Evolutionary conservation across 2,888 invertebrate species (phyloP).

Genomic region (Ommatoiulus sabulosus): DNA sequence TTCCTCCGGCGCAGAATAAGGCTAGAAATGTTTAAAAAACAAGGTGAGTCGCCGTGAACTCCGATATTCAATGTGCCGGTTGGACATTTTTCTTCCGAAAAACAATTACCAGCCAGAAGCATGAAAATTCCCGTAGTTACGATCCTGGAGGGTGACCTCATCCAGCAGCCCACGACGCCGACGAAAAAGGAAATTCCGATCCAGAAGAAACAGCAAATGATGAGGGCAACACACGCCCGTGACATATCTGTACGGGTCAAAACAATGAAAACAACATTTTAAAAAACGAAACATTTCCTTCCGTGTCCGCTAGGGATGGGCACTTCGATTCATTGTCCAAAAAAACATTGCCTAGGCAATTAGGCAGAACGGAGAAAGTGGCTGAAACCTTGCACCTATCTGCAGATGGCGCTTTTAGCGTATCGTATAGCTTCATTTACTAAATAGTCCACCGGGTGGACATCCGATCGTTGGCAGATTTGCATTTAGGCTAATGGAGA

Average conservation of each 20-base stretch:
- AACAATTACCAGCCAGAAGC: conserved; percentile 80
- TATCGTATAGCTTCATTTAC: no score
- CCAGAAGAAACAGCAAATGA: conserved; percentile 90
- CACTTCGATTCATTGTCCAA: neutral
- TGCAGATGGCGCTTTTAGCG: no score
- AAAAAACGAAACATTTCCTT: neutral
- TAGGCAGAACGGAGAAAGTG: neutral
- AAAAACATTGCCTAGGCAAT: neutral
- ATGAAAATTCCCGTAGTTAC: conserved; percentile 92
- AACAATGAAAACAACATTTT: conserved; percentile 54
- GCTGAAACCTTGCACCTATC: no score
- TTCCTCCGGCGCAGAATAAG: conserved; percentile 89
- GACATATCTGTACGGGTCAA: conserved; percentile 78
- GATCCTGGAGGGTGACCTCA: conserved; percentile 91
- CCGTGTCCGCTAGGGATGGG: neutral
- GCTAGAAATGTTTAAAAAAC: conserved; percentile 71
- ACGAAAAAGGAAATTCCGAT: conserved; percentile 96
- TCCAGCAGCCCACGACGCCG: conserved; percentile 97
- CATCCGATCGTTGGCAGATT: no score
- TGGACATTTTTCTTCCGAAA: neutral
- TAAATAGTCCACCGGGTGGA: no score
- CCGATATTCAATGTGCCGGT: neutral
- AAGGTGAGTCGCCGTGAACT: neutral
- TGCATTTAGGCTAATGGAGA: no score
- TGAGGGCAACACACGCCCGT: conserved; percentile 91